These are phyloP conservation scores for Pyrocephalus nanus DNA, from an alignment of 2,797 vertebrate species.

Conservation along the genomic window DNA sequence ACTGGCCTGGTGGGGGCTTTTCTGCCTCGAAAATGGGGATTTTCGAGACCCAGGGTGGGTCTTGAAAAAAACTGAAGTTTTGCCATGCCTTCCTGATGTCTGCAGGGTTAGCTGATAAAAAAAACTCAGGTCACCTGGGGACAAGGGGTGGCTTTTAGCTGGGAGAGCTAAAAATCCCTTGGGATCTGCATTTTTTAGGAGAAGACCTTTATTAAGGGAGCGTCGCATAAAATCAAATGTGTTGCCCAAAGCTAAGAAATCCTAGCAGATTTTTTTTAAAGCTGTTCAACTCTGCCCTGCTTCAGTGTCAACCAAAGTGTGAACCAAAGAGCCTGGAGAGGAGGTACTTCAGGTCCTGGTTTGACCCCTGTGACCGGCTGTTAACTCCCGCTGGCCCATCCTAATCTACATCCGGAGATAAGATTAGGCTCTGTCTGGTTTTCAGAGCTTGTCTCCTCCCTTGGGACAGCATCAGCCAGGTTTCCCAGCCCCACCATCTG, in stretches of 20 bases:
- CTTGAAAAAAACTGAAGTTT: background rate
- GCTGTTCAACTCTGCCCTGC: constrained; percentile 43
- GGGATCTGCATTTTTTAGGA: background rate
- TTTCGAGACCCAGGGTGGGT: background rate
- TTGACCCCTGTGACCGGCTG: background rate
- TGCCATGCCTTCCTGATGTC: background rate
- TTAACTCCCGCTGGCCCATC: constrained; percentile 30
- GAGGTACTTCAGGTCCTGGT: constrained; percentile 27
- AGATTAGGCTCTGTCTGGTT: background rate
- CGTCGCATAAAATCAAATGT: background rate
- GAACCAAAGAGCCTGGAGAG: background rate
- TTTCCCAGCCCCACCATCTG: background rate
- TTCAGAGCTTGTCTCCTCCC: background rate
- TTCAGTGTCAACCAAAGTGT: constrained; percentile 10
- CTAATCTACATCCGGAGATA: background rate
- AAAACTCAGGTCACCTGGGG: background rate
- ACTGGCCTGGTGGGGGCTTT: background rate
- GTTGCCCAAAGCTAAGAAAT: constrained; percentile 3
- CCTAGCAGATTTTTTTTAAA: background rate
- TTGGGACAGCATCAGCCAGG: background rate
- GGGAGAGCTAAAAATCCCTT: background rate
- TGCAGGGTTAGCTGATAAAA: background rate
- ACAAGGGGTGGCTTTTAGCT: background rate
- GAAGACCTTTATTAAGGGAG: background rate
- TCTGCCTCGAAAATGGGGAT: background rate